A percentile compares a stretch with the other conserved stretches of the same genome.
Conservation (phyloP, 2,113 vertebrate species). For the Physeter macrocephalus region DNA sequence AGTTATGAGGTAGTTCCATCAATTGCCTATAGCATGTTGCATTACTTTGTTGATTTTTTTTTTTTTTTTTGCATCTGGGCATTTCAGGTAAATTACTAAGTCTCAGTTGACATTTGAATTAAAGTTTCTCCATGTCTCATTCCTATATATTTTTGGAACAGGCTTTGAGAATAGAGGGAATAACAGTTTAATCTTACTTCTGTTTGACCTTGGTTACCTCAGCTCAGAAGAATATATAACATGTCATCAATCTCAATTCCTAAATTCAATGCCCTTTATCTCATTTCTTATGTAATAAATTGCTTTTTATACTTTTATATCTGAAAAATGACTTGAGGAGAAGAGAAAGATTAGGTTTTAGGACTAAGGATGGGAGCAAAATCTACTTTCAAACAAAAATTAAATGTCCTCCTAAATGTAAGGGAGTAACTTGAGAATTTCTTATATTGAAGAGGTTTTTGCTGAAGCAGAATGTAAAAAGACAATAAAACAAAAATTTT, state of each 20-base stretch:
- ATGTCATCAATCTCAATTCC: constrained; percentile 54
- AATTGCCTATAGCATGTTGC: not conserved
- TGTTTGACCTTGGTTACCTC: constrained; percentile 52
- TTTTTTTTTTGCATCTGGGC: not conserved
- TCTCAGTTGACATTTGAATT: constrained; percentile 35
- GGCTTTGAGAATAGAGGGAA: constrained; percentile 1
- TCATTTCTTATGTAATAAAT: constrained; percentile 63
- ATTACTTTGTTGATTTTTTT: not conserved
- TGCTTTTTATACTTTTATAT: constrained; percentile 36
- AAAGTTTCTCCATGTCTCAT: constrained; percentile 24
- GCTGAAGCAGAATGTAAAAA: not conserved
- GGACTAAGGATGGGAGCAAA: not conserved
- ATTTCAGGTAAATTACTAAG: constrained; percentile 37
- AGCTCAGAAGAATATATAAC: not conserved
- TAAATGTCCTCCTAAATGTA: constrained; percentile 20
- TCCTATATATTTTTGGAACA: constrained; percentile 19
- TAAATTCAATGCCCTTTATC: constrained; percentile 57
- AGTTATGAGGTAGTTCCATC: not conserved
- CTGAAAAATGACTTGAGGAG: constrained; percentile 32
- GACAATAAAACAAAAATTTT: not conserved
- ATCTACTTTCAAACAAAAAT: not conserved
- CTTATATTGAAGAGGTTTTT: not conserved
- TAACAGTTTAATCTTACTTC: constrained; percentile 28
- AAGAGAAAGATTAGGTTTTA: constrained; percentile 40
- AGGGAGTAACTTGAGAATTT: not conserved